A percentile compares a stretch with the other conserved stretches of the same genome.
phyloP scores from a whole-genome alignment of 2,888 invertebrate genomes.

The Nebria salina region DNA sequence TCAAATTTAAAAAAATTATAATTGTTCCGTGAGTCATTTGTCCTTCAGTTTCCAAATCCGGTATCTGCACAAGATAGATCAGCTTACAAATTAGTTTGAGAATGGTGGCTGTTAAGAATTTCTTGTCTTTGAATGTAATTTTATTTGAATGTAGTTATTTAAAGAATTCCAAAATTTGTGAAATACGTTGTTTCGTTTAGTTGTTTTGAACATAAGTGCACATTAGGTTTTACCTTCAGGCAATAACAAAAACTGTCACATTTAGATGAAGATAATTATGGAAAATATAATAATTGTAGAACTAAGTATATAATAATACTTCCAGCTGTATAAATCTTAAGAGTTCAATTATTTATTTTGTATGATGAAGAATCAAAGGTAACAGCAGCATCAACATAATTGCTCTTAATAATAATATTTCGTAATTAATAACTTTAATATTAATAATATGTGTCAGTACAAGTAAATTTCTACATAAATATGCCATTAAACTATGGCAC shows the following conservation, averaged over 20 bases:
- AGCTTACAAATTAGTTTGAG: no score
- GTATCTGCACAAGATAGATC: background rate
- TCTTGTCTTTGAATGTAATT: background rate
- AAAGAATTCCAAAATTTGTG: background rate
- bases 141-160: background rate
- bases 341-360: no score
- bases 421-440: no score
- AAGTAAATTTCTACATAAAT: background rate
- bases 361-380: no score
- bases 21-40: conserved; percentile 30
- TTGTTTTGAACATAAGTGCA: background rate
- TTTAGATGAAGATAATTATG: background rate
- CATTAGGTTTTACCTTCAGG: background rate
- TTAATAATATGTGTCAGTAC: background rate
- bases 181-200: no score
- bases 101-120: no score
- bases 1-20: background rate
- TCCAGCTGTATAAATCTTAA: no score
- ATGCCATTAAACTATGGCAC: background rate
- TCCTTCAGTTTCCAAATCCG: conserved; percentile 23
- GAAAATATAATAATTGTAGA: background rate
- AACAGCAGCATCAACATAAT: no score
- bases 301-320: background rate
- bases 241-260: background rate
- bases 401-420: no score